Evolutionary conservation across 2,888 invertebrate species (phyloP), one percentile per base, ranked within the genome.

Genomic region (Nysson spinosus): DNA sequence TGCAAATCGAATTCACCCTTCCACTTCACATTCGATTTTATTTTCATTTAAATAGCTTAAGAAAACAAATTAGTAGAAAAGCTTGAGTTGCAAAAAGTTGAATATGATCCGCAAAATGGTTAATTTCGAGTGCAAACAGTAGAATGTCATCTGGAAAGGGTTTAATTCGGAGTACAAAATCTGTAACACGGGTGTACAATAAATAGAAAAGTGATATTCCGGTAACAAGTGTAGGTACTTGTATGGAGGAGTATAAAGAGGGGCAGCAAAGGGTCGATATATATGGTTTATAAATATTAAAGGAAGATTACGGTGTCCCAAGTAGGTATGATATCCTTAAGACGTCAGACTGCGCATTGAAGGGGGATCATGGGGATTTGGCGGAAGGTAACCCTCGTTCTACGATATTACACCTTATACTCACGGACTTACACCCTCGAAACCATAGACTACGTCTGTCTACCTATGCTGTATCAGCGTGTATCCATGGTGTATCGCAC

Each of bases 261-360:
- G 6, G 16, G 16, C 20, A 14, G 30, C 54, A 56, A 17, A 46
- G 49, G 35, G 4, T 57, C 40, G 34, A 58, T 66, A 72, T 71
- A 71, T 76, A 62, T 62, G 61, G 52, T 69, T 75, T 75, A 78
- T 78, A 78, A 78, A 78, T 78, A 79, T 79, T 78, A 78, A 79
- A 79, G 63, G 60, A 50, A 49, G 65, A 71, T 75, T 72, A 46
- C 56, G 35, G 26, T 40, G 47, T 35, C 37, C 35, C 26, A 44
- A 51, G 64, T 60, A 63, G 55, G 51, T 69, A 75, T 75, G 77
- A 69, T 72, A 75, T 75, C 72, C 69, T 67, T 69, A 77, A 78
- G 75, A 75, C 73, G 79, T 63, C 64, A 51, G 63, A 46, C 51
- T 35, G 54, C 51, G 75, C 67, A 78, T 75, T 67, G 73, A 77